Evolutionary conservation across 30 jellyfish, hydroid and myxozoan genomes (phyloP).

Genomic region (Nemopilema nomurai): DNA sequence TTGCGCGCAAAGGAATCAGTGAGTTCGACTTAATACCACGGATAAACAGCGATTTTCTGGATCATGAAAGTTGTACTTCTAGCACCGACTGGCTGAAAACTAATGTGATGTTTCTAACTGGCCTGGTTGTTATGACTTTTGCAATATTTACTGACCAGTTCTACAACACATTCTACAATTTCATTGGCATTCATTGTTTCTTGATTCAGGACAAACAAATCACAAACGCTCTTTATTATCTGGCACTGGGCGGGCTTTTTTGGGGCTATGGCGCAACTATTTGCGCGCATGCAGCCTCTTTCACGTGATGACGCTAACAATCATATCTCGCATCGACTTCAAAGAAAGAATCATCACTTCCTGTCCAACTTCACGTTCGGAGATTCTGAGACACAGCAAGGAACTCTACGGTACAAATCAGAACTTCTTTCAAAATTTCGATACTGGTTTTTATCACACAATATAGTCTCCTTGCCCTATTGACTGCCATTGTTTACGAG

Average conservation of each 20-base stretch:
- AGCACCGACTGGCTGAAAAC: constrained; percentile 23
- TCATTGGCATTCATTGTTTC: constrained; percentile 39
- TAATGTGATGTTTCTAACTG: constrained; percentile 3
- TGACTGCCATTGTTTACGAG: constrained; percentile 55
- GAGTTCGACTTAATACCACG: constrained; percentile 12
- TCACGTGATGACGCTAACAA: constrained; percentile 50
- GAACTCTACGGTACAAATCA: constrained; percentile 3
- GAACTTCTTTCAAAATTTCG: constrained; percentile 27
- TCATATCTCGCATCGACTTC: constrained; percentile 5
- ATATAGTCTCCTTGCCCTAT: constrained; percentile 32
- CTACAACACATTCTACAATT: constrained; percentile 42
- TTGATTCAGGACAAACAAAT: background rate
- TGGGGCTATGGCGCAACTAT: constrained; percentile 68
- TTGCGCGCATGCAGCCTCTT: constrained; percentile 59
- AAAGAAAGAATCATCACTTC: constrained; percentile 22
- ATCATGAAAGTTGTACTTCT: background rate
- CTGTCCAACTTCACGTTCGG: constrained; percentile 5
- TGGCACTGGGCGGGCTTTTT: constrained; percentile 34
- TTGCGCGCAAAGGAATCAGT: background rate
- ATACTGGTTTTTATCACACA: constrained; percentile 46
- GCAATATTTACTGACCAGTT: constrained; percentile 27
- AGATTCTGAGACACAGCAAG: constrained; percentile 8
- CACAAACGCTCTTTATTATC: background rate
- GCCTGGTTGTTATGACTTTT: constrained; percentile 10
- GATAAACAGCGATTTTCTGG: background rate